phyloP scores from a whole-genome alignment of 2,113 vertebrate genomes.

The Gasterosteus nipponicus region DNA sequence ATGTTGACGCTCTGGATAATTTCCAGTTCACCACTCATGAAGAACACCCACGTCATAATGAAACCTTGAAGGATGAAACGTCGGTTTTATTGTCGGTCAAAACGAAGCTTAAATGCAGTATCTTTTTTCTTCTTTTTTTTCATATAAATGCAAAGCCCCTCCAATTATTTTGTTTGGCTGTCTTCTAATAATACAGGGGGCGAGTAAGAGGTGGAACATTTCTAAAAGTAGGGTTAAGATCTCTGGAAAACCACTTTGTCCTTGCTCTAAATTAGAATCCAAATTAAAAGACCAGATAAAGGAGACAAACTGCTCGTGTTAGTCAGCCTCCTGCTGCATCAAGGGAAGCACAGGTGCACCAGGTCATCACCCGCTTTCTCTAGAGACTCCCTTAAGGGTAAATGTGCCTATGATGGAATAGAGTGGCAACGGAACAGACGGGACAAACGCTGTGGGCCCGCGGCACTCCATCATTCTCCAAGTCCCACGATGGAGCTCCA shows the following conservation, averaged over 20 bases:
- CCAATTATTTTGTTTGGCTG: not conserved
- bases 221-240: conserved; percentile 37
- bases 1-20: conserved; percentile 85
- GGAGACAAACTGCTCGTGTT: conserved; percentile 46
- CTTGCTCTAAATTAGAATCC: conserved; percentile 46
- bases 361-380: conserved; percentile 67
- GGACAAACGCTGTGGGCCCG: conserved; percentile 73
- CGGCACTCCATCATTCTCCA: conserved; percentile 82
- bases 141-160: conserved; percentile 8
- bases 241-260: conserved; percentile 36
- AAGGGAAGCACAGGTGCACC: conserved; percentile 74
- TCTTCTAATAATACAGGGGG: conserved; percentile 5
- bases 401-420: conserved; percentile 79
- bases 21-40: conserved; percentile 93
- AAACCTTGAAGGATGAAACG: conserved; percentile 71
- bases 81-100: conserved; percentile 86
- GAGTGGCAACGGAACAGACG: conserved; percentile 76
- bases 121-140: not conserved
- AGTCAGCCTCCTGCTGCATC: conserved; percentile 32
- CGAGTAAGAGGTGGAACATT: conserved; percentile 17
- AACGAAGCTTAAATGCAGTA: conserved; percentile 84
- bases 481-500: conserved; percentile 54
- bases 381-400: conserved; percentile 69
- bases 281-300: conserved; percentile 43
- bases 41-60: conserved; percentile 82